Evolutionary conservation across 2,888 invertebrate species (phyloP), one percentile per base, ranked within the genome.

Genomic region (Gastrophysa polygoni): DNA sequence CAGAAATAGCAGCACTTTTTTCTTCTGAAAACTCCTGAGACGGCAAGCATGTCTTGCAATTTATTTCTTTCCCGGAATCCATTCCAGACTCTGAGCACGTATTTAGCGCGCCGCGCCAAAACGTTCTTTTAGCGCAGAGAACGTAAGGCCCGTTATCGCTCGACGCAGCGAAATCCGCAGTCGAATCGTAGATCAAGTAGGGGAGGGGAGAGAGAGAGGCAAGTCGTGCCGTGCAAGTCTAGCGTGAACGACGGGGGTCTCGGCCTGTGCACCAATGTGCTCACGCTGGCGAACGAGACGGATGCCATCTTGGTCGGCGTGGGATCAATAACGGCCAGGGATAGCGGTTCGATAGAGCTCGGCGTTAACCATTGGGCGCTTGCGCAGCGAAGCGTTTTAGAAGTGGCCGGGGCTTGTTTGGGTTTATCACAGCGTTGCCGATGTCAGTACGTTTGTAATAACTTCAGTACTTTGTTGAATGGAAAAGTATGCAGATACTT

Each of bases 51-150:
- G 75, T 76, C 76, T 79, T 76, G 80, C 80, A 80, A 80, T 80
- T 80, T 79, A 81, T 80, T 80, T 80, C 78, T 78, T 81, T 80
- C 78, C 78, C 74, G 75, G 80, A 80, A 80, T 79, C 78, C 80
- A 81, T 80, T 78, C 76, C 77, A 73, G 75, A 75, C 78, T 74
- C 76, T 73, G 75, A 72, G 77, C 81, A 80, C 78, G 79, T 79
- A 80, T 72, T 73, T 73, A 72, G 59, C 38, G 60, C 46, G 43
- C 18, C 59, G 61, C 16, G 34, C 59, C 62, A 68, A 50, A 60
- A 17, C 57, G 28, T 54, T 14, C 70, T 51, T 62, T 70, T 63
- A 28, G 43, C 10, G 21, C 17, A 5, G 1, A 8, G 2, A 20
- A 2, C 17, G 49, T 67, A 71, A 63, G 63, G 72, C 20, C 54